Percentiles rank a stretch among this genome's conserved stretches.
Evolutionary conservation across 2,888 invertebrate genomes (phyloP).

Genomic region (Chouioia cunea): DNA sequence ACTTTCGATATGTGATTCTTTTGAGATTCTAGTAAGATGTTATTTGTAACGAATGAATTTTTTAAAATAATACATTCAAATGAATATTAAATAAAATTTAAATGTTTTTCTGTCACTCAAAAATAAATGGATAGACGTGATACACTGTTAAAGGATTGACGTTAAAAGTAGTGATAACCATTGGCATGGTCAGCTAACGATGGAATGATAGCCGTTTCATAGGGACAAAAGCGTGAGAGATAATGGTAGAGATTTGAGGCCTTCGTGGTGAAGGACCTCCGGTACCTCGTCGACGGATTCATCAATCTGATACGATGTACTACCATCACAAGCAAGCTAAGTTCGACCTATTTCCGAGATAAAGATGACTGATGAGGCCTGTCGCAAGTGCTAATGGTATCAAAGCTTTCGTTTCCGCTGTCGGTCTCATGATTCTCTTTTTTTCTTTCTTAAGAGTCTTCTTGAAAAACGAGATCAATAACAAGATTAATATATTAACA

Average conservation of each 20-base stretch:
- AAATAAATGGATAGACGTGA: no score
- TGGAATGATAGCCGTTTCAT: conserved; percentile 19
- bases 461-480: conserved; percentile 16
- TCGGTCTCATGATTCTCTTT: no score
- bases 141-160: no score
- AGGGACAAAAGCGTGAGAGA: background rate
- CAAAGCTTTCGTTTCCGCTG: conserved; percentile 24
- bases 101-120: no score
- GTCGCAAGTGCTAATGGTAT: conserved; percentile 57
- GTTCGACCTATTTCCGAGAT: conserved; percentile 50
- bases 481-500: conserved; percentile 5
- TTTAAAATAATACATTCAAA: no score
- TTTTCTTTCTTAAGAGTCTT: no score
- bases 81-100: no score
- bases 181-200: conserved; percentile 11
- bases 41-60: no score
- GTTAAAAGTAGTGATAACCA: background rate
- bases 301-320: conserved; percentile 53
- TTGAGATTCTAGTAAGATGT: no score
- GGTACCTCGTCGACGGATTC: conserved; percentile 49
- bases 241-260: conserved; percentile 26
- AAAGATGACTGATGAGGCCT: conserved; percentile 61
- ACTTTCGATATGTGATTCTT: no score
- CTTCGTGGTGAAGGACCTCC: background rate
- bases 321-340: conserved; percentile 46